These are phyloP conservation scores for Panzeria rudis DNA, from an alignment of 2,888 invertebrate genomes.

Conservation along the genomic window DNA sequence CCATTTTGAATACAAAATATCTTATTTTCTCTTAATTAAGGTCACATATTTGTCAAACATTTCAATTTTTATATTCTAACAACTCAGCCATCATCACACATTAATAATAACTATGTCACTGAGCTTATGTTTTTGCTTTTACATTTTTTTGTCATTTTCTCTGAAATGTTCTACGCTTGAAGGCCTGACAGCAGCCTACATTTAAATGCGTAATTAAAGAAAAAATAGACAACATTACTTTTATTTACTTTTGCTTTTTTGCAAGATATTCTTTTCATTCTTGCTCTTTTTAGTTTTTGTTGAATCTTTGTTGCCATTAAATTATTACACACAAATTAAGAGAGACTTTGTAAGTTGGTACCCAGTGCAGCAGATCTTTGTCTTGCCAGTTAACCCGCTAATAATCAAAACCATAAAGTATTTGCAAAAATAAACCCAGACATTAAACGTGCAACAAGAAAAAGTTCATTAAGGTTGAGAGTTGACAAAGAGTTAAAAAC, in stretches of 20 bases:
- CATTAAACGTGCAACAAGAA: slow-evolving; percentile 30
- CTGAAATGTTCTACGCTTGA: slow-evolving; percentile 43
- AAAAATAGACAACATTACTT: slow-evolving; percentile 33
- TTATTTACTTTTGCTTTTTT: slow-evolving; percentile 59
- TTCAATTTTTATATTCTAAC: slow-evolving; percentile 35
- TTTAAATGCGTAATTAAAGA: slow-evolving; percentile 42
- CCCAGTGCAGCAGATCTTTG: neutral
- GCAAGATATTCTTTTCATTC: slow-evolving; percentile 15
- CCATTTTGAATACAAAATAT: neutral
- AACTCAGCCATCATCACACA: slow-evolving; percentile 22
- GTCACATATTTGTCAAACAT: slow-evolving; percentile 54
- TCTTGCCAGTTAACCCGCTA: slow-evolving; percentile 3
- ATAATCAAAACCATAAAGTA: slow-evolving; percentile 28
- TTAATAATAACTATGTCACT: slow-evolving; percentile 34
- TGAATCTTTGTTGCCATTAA: slow-evolving; percentile 10
- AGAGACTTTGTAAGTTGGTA: slow-evolving; percentile 6
- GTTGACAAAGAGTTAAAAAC: slow-evolving; percentile 46
- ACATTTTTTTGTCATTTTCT: slow-evolving; percentile 34
- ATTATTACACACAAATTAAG: slow-evolving; percentile 20
- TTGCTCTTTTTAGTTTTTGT: slow-evolving; percentile 3
- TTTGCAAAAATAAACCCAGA: slow-evolving; percentile 33
- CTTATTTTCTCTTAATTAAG: slow-evolving; percentile 53
- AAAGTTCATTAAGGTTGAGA: slow-evolving; percentile 68
- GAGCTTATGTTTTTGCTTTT: slow-evolving; percentile 2
- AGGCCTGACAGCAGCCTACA: slow-evolving; percentile 39